Evolutionary conservation across 2,797 vertebrate species (phyloP).

Genomic region (Pachyuromys duprasi): DNA sequence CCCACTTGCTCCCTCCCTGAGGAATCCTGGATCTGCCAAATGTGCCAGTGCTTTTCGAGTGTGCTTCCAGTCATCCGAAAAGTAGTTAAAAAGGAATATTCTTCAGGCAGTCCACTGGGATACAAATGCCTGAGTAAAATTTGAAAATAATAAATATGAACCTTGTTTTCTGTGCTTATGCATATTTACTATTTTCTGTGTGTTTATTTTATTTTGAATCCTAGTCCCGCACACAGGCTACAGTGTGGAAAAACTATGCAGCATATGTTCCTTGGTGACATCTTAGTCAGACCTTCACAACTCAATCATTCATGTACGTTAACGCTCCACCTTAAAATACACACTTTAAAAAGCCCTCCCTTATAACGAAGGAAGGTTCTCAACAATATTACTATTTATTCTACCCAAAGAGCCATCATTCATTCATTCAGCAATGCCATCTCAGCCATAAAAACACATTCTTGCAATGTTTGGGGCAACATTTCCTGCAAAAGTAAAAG

Average conservation of each 20-base stretch:
- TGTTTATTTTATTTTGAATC: constrained; percentile 44
- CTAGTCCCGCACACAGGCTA: constrained; percentile 30
- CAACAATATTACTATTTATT: constrained; percentile 57
- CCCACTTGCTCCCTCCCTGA: constrained; percentile 92
- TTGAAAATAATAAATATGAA: constrained; percentile 74
- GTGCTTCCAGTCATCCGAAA: constrained; percentile 92
- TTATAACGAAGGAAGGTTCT: background rate
- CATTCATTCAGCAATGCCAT: constrained; percentile 11
- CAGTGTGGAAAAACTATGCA: constrained; percentile 8
- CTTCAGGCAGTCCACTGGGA: constrained; percentile 91
- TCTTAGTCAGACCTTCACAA: constrained; percentile 32
- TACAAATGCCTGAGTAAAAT: constrained; percentile 90
- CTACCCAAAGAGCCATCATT: constrained; percentile 56
- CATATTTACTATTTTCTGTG: constrained; percentile 20
- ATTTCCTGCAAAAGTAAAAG: constrained; percentile 40
- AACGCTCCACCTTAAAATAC: constrained; percentile 55
- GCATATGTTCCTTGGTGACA: constrained; percentile 57
- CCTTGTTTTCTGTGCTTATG: constrained; percentile 61
- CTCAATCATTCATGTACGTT: constrained; percentile 10
- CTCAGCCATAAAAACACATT: constrained; percentile 63
- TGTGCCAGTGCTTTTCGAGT: constrained; percentile 91
- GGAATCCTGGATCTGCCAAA: constrained; percentile 94
- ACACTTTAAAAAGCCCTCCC: background rate
- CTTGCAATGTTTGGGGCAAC: constrained; percentile 49
- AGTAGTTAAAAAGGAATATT: constrained; percentile 92